Evolutionary conservation across 2,113 vertebrate genomes (phyloP), one percentile per base, ranked within the genome.

Genomic region (Syrmaticus mikado): DNA sequence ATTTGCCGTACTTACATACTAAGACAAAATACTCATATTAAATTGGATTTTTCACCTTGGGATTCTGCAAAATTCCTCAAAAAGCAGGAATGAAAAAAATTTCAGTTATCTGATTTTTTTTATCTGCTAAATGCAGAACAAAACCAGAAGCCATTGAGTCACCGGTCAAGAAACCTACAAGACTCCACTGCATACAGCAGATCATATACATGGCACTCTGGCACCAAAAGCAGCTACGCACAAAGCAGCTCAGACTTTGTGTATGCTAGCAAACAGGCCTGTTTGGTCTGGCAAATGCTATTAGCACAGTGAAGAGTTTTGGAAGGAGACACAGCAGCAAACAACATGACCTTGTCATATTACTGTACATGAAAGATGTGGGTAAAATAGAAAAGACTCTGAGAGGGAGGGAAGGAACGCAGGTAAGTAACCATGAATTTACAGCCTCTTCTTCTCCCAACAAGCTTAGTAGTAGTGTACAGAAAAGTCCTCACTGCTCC

Each of bases 91-190:
- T 30, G 5, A 28, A 53, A 27, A 25, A 13, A 48, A 12, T n/a
- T n/a, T n/a, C n/a, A n/a, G n/a, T n/a, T n/a, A n/a, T n/a, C n/a
- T n/a, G n/a, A n/a, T n/a, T n/a, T n/a, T n/a, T n/a, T n/a, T n/a
- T n/a, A 73, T 25, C 85, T 87, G 22, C 20, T 85, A 71, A 82
- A 83, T 30, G 20, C 38, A 81, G 84, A 93, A 12, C 16, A 87
- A 91, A 96, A 24, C 2, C 17, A 71, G 27, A 18, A 50, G 19
- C 20, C 36, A 45, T 32, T 4, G 70, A 78, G n/a, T 62, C 25
- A 1, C 5, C 36, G 36, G 28, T 13, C 27, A 50, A 64, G 52
- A 87, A 77, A 82, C 22, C 13, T 60, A 66, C 22, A 80, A 14
- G 28, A 81, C 43, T 22, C 27, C 20, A 57, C 32, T 55, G 53